Base-by-base conservation (phyloP, 2,797 vertebrate species). In the Danio choprae region DNA sequence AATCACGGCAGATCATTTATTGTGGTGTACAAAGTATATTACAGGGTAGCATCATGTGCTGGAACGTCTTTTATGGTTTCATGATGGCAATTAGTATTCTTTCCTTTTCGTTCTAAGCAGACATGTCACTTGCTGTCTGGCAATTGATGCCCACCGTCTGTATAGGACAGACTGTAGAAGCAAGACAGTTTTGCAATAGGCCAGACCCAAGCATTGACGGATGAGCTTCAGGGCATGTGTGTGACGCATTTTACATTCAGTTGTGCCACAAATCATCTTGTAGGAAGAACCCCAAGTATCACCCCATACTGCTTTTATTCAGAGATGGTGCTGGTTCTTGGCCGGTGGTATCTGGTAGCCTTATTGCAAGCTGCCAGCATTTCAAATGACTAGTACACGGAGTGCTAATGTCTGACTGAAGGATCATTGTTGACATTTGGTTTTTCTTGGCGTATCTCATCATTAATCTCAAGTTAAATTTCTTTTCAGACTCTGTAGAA, bases 161-260 rank as follows among this genome's bases (percentile, higher is more conserved):
- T 74, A 38, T 20, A 73, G 18, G 43, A 41, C 75, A 73, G 62
- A 38, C 74, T 60, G 73, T 64, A 48, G 44, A 48, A 71, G 63
- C 76, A 56, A 48, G n/a, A 40, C 53, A 77, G 13, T 78, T 13
- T 10, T 6, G 60, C 20, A 44, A 41, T 65, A 44, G 51, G n/a
- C 46, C 36, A 65, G 29, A 50, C 41, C 20, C 12, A 59, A 43
- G 18, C 15, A 20, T 64, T 22, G 55, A 62, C 41, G 38, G 44
- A 59, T 58, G 53, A 68, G 68, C 48, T 51, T 13, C 46, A 62
- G 36, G 15, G 36, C 40, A 62, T 65, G 16, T 68, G 64, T 63
- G 43, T 53, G 62, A 74, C 16, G 16, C 6, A 11, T 63, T 63
- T 63, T 5, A 74, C 16, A 55, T 18, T 56, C 5, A 16, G 48